Evolutionary conservation across 2,113 vertebrate genomes (phyloP).

Genomic region (Dipodomys merriami): DNA sequence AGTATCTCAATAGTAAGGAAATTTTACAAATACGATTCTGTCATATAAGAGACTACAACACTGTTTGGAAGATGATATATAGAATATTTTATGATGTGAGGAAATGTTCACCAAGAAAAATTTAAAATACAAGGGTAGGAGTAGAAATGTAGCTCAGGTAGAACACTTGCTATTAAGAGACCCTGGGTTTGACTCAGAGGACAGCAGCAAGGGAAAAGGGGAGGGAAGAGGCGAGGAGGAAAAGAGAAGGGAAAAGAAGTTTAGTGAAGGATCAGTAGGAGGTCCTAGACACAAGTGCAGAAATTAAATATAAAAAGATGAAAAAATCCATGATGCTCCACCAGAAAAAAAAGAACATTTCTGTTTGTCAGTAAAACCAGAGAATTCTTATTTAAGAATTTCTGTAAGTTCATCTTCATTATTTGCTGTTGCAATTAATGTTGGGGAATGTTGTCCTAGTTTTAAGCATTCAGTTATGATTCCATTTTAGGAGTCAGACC

Average conservation of each 20-base stretch:
- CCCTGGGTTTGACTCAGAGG: not conserved
- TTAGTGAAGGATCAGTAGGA: not conserved
- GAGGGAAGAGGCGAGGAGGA: too few species aligned
- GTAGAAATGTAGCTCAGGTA: not conserved
- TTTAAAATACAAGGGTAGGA: not conserved
- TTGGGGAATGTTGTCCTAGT: not conserved
- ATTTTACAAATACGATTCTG: not conserved
- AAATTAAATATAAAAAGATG: not conserved
- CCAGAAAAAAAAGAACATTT: too few species aligned
- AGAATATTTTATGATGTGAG: conserved; percentile 4
- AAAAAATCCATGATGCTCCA: too few species aligned
- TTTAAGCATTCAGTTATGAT: not conserved
- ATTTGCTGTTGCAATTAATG: conserved; percentile 18
- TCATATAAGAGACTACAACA: not conserved
- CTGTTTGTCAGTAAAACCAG: not conserved
- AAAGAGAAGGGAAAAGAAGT: too few species aligned
- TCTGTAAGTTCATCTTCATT: not conserved
- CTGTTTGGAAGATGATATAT: conserved; percentile 25
- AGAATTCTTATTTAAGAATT: not conserved
- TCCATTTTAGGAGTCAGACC: too few species aligned
- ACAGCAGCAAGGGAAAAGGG: too few species aligned
- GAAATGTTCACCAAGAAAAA: not conserved
- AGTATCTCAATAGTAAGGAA: conserved; percentile 17
- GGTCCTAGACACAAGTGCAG: conserved; percentile 5
- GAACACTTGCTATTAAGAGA: too few species aligned